Evolutionary conservation across 92 coral and sea anemone species (phyloP), one percentile per base, ranked within the genome.

Genomic region (Porites divaricata): DNA sequence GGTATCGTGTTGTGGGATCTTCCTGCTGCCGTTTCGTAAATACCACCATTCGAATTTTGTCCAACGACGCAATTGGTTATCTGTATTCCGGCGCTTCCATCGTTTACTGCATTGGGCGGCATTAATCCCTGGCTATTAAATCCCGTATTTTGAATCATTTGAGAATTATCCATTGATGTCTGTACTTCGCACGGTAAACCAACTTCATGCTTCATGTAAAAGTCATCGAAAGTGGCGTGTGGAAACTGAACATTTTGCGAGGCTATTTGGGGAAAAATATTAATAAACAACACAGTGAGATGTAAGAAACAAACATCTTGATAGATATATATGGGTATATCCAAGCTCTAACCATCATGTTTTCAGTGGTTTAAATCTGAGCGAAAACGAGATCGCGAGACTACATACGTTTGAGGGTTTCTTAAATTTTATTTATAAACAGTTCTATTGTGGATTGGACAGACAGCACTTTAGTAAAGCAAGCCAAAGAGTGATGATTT

Each of bases 1-100:
- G 91, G 79, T 45, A 92, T 76, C 3, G 89, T 76, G 66, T 72
- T 90, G 52, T 90, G 93, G 26, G 89, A 90, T 71, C 88, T 88
- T 54, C 80, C 67, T 53, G 71, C 80, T 76, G 81, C 83, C 51
- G 50, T 64, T 12, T 78, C 79, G 26, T 82, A 82, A 6, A 51
- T 66, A 26, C 64, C 85, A 19, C 86, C 77, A 50, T 82, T 82
- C 61, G 72, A 22, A 24, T 22, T 82, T 63, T 82, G 86, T 7
- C 79, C 86, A 41, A 82, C 79, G 59, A 63, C 71, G 56, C 86
- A 82, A 52, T 82, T 75, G 63, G 28, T 82, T 13, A 82, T 82
- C 61, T 82, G 86, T 72, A 82, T 61, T 49, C 79, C 86, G 23
- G 86, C 56, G 63, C 79, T 63, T 28, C 64, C 75, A 14, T 82